A percentile compares a stretch with the other conserved stretches of the same genome.
Evolutionary conservation across 2,797 vertebrate species (phyloP).

Genomic region (Serranus cabrilla): DNA sequence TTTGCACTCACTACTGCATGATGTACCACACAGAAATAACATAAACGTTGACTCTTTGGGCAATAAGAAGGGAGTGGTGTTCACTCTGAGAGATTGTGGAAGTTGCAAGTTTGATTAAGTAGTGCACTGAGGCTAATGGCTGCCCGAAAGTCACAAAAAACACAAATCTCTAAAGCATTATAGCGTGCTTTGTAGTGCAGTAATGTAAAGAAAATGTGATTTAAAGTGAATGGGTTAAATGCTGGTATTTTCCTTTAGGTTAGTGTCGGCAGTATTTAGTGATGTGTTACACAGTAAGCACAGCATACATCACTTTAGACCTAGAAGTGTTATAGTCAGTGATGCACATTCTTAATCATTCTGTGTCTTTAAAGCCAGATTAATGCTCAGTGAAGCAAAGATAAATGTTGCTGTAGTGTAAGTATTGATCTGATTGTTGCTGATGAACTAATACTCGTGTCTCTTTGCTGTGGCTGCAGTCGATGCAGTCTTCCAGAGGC

Average conservation of each 20-base stretch:
- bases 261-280: not conserved
- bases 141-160: not conserved
- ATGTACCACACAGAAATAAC: not conserved
- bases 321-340: constrained; percentile 4
- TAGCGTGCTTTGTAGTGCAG: not conserved
- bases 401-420: constrained; percentile 45
- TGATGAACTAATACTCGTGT: constrained; percentile 62
- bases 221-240: not conserved
- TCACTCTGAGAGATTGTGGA: not conserved
- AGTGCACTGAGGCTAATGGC: not conserved
- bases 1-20: not conserved
- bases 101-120: not conserved
- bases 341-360: constrained; percentile 9
- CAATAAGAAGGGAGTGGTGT: not conserved
- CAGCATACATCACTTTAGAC: not conserved
- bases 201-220: constrained; percentile 9
- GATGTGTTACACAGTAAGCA: not conserved
- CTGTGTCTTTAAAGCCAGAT: constrained; percentile 26
- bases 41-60: not conserved
- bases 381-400: constrained; percentile 1
- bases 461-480: constrained; percentile 85
- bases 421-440: constrained; percentile 54
- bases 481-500: constrained; percentile 89
- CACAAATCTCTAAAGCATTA: not conserved
- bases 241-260: not conserved